Evolutionary conservation across 2,888 invertebrate species (phyloP).

Genomic region (Thysanoteuthis rhombus): DNA sequence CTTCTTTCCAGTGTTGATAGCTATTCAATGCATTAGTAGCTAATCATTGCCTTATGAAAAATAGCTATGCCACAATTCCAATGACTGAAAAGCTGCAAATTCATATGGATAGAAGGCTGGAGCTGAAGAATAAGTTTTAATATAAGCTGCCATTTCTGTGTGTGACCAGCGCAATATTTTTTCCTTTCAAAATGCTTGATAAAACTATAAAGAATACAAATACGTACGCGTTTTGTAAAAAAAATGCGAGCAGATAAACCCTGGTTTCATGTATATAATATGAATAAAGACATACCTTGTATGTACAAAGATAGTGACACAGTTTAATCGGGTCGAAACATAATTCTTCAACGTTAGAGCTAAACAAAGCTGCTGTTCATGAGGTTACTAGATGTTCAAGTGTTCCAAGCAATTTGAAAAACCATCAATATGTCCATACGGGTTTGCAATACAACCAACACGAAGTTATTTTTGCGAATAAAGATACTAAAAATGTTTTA

Average conservation of each 20-base stretch:
- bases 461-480: too few species aligned
- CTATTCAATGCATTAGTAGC: background rate
- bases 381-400: too few species aligned
- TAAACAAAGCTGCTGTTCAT: background rate
- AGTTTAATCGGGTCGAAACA: background rate
- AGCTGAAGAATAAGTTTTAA: background rate
- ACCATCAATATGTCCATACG: too few species aligned
- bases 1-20: too few species aligned
- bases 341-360: background rate
- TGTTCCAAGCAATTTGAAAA: too few species aligned
- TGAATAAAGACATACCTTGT: too few species aligned
- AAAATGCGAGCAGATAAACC: too few species aligned
- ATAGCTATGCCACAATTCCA: background rate
- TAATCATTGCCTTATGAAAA: background rate
- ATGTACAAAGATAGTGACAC: too few species aligned
- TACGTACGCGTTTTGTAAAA: background rate
- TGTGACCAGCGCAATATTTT: background rate
- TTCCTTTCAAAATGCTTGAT: background rate
- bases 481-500: too few species aligned
- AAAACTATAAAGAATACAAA: background rate
- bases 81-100: background rate
- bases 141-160: background rate
- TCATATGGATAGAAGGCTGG: background rate
- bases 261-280: too few species aligned
- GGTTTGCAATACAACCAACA: too few species aligned